phyloP scores from a whole-genome alignment of 2,888 invertebrate genomes.

The Cerceris rybyensis region DNA sequence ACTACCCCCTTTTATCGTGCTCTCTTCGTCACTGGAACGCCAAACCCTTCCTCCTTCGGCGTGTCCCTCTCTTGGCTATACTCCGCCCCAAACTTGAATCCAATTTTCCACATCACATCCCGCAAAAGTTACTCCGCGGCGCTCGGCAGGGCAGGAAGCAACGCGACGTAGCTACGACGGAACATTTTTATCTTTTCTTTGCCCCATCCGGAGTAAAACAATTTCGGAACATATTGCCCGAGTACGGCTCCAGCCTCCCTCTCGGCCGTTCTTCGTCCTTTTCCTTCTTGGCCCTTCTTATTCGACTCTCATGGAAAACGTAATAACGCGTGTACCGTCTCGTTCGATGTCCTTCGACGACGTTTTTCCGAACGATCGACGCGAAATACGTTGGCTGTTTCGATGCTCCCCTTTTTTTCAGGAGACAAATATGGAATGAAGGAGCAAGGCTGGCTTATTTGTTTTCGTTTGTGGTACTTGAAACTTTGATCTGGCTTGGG shows the following conservation, averaged over 20 bases:
- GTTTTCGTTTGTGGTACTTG: background rate
- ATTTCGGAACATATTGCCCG: conserved; percentile 77
- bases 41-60: conserved; percentile 3
- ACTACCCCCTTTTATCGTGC: conserved; percentile 6
- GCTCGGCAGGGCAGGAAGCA: conserved; percentile 63
- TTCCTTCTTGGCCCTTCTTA: conserved; percentile 33
- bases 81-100: conserved; percentile 76
- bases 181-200: conserved; percentile 72
- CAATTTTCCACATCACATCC: conserved; percentile 79
- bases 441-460: too few species aligned
- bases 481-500: too few species aligned
- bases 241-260: conserved; percentile 49
- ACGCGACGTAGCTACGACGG: conserved; percentile 61
- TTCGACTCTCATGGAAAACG: conserved; percentile 63
- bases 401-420: background rate
- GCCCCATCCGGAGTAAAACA: conserved; percentile 72
- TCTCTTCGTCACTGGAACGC: conserved; percentile 7
- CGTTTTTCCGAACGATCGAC: background rate
- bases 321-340: conserved; percentile 71
- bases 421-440: too few species aligned
- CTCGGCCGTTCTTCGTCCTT: background rate
- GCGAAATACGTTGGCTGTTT: background rate
- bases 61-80: conserved; percentile 27
- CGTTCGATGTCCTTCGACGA: conserved; percentile 24
- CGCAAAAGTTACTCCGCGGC: conserved; percentile 76